Evolutionary conservation across 2,113 vertebrate species (phyloP).

Genomic region (Dipodomys merriami): DNA sequence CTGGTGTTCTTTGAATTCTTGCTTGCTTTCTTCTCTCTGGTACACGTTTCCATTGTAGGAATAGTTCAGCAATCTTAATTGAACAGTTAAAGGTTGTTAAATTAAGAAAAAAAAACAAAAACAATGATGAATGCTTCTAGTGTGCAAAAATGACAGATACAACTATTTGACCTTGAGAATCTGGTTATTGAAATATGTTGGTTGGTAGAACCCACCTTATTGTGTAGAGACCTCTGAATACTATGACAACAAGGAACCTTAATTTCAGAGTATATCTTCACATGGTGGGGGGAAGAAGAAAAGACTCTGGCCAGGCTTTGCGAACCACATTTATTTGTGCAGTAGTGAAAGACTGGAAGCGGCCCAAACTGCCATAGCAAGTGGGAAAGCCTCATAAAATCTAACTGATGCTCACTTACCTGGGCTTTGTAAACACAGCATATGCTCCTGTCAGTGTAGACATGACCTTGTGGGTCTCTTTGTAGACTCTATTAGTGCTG

Average conservation of each 20-base stretch:
- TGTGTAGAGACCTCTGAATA: not conserved
- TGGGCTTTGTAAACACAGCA: slow-evolving; percentile 52
- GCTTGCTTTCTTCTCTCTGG: not conserved
- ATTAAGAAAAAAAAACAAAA: not conserved
- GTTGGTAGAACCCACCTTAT: not conserved
- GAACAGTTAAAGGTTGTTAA: slow-evolving; percentile 32
- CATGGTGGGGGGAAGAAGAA: not conserved
- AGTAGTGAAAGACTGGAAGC: not conserved
- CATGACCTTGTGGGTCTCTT: slow-evolving; percentile 67
- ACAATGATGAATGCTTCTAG: not conserved
- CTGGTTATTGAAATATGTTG: not conserved
- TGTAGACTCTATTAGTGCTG: slow-evolving; percentile 71
- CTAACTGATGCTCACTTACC: not conserved
- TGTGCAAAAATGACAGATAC: not conserved
- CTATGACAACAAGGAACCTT: not conserved
- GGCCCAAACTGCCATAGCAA: not conserved
- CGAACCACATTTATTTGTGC: not conserved
- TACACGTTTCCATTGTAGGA: not conserved
- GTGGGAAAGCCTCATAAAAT: not conserved
- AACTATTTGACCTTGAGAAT: slow-evolving; percentile 10
- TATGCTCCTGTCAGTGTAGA: slow-evolving; percentile 15
- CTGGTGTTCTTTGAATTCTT: not conserved
- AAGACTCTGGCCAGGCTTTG: not conserved
- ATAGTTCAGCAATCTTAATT: not conserved
- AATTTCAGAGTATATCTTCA: not conserved